Conservation (phyloP, 2,797 vertebrate species). For the Pelochelys cantorii region DNA sequence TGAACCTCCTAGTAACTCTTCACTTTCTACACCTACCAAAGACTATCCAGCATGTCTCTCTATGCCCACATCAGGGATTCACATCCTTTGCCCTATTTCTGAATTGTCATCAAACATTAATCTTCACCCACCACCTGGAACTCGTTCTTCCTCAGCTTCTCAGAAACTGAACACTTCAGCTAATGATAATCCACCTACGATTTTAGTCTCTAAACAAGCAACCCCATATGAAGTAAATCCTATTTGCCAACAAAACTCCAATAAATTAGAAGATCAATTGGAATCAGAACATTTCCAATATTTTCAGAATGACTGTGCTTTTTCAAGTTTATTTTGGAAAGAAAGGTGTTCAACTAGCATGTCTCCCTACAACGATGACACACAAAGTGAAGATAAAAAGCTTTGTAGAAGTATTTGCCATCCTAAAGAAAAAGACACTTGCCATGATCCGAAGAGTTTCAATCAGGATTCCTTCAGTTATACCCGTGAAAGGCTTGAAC, state of each 20-base stretch:
- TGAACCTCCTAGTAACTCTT: conserved; percentile 91
- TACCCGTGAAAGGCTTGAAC: conserved; percentile 91
- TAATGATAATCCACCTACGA: conserved; percentile 20
- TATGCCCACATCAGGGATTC: conserved; percentile 79
- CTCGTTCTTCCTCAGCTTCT: conserved; percentile 40
- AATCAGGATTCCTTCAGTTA: conserved; percentile 91
- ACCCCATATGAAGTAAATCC: conserved; percentile 19
- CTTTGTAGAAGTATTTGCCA: conserved; percentile 22
- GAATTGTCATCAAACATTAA: conserved; percentile 75
- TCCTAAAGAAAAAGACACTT: conserved; percentile 62
- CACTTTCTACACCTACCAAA: conserved; percentile 90
- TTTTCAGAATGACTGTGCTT: conserved; percentile 86
- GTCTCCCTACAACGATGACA: conserved; percentile 82
- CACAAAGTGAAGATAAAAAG: conserved; percentile 73
- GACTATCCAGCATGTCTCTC: conserved; percentile 82
- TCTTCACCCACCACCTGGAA: conserved; percentile 64
- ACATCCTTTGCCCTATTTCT: conserved; percentile 81
- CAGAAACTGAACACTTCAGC: conserved; percentile 13
- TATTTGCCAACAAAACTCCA: background rate
- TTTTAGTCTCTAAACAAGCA: conserved; percentile 4
- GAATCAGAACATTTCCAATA: conserved; percentile 73
- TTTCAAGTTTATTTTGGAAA: conserved; percentile 93
- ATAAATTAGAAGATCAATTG: conserved; percentile 26
- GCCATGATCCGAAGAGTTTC: conserved; percentile 83
- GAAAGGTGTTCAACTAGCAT: conserved; percentile 76